Evolutionary conservation across 2,113 vertebrate species (phyloP).

Genomic region (Anhinga anhinga): DNA sequence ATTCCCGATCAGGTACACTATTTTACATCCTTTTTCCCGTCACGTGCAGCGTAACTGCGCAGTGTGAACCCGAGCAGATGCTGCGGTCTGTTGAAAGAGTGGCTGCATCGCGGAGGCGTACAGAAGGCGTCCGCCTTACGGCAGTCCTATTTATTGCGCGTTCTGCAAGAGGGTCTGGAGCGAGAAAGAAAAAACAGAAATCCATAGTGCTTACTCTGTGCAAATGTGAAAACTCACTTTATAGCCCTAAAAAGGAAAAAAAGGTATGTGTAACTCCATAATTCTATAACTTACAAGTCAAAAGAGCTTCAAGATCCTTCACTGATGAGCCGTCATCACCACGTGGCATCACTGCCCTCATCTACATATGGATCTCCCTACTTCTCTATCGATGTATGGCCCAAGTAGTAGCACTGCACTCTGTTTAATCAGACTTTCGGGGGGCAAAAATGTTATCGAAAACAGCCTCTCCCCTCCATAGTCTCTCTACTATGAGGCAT

Average conservation of each 20-base stretch:
- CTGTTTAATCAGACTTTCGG: neutral
- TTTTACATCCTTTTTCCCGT: neutral
- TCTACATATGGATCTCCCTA: neutral
- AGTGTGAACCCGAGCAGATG: accelerated
- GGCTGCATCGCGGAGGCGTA: neutral
- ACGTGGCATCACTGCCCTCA: neutral
- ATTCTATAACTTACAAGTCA: neutral
- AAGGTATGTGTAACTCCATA: neutral
- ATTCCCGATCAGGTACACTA: accelerated
- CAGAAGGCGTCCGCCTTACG: neutral
- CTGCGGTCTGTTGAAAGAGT: neutral
- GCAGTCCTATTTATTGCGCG: too few species aligned
- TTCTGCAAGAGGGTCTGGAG: neutral
- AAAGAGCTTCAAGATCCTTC: neutral
- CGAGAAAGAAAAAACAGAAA: neutral
- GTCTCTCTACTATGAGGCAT: neutral
- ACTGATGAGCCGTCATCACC: neutral
- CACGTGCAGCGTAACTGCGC: accelerated
- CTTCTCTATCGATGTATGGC: neutral
- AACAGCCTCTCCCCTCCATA: accelerated
- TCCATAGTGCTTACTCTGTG: neutral
- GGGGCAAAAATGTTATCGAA: neutral
- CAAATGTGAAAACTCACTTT: neutral
- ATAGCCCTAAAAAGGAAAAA: neutral
- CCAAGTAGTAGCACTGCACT: neutral